phyloP scores from a whole-genome alignment of 2,113 vertebrate genomes.

The Brachypteracias leptosomus region DNA sequence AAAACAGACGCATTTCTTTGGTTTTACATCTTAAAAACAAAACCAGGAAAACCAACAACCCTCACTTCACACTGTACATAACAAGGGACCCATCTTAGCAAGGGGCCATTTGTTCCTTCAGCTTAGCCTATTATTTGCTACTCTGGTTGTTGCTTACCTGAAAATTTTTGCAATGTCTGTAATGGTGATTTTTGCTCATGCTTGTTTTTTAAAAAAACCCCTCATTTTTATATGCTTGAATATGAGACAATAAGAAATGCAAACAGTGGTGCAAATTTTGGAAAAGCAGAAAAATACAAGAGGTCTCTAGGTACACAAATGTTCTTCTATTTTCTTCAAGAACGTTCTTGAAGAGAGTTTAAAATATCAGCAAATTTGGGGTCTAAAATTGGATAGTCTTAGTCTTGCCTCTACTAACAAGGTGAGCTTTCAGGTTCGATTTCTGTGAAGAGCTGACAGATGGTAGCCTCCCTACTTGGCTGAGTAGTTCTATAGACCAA shows the following conservation, averaged over 20 bases:
- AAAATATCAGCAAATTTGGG: neutral
- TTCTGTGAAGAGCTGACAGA: neutral
- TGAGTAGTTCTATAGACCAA: neutral
- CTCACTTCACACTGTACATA: neutral
- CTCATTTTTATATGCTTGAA: neutral
- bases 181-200: neutral
- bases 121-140: neutral
- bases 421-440: neutral
- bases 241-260: neutral
- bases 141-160: neutral
- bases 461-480: neutral
- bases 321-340: neutral
- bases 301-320: neutral
- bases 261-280: neutral
- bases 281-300: neutral
- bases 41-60: too few species aligned
- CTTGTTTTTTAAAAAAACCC: neutral
- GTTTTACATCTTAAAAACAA: neutral
- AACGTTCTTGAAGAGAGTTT: neutral
- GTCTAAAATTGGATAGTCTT: neutral
- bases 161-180: neutral
- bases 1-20: neutral
- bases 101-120: neutral
- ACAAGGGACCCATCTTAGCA: neutral
- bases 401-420: neutral